Evolutionary conservation across 2,113 vertebrate species (phyloP).

Genomic region (Chiloscyllium plagiosum): DNA sequence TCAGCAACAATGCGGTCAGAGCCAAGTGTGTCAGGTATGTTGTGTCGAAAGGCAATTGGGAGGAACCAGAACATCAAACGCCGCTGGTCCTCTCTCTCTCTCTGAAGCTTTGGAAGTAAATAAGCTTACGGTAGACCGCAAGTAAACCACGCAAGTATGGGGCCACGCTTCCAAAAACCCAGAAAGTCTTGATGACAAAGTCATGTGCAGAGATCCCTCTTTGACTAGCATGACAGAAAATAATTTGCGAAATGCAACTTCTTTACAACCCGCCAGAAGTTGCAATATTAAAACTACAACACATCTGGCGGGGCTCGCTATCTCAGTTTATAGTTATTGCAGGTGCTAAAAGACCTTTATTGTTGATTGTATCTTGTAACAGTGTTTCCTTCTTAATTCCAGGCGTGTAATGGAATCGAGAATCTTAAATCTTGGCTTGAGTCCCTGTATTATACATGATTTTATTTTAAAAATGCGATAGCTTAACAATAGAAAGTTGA

Average conservation of each 20-base stretch:
- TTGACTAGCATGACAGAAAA: neutral
- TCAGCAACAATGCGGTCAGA: neutral
- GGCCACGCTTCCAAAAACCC: neutral
- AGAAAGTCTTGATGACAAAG: neutral
- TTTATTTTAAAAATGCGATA: neutral
- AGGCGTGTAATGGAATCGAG: neutral
- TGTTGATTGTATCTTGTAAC: neutral
- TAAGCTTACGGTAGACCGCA: neutral
- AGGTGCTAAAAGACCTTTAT: neutral
- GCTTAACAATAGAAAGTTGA: neutral
- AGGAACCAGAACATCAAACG: neutral
- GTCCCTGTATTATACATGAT: neutral
- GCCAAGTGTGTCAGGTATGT: slow-evolving; percentile 34
- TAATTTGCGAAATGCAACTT: neutral
- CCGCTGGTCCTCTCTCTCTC: neutral
- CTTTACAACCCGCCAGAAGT: neutral
- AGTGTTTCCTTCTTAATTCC: neutral
- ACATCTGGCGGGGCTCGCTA: neutral
- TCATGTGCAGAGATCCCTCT: neutral
- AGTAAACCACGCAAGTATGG: neutral
- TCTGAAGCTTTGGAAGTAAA: neutral
- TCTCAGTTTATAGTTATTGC: neutral
- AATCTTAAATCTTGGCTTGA: neutral
- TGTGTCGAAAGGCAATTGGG: neutral
- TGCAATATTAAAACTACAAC: neutral